These are phyloP conservation scores for Ceratitis capitata DNA, from an alignment of 1,140 invertebrate species.

Conservation along the genomic window DNA sequence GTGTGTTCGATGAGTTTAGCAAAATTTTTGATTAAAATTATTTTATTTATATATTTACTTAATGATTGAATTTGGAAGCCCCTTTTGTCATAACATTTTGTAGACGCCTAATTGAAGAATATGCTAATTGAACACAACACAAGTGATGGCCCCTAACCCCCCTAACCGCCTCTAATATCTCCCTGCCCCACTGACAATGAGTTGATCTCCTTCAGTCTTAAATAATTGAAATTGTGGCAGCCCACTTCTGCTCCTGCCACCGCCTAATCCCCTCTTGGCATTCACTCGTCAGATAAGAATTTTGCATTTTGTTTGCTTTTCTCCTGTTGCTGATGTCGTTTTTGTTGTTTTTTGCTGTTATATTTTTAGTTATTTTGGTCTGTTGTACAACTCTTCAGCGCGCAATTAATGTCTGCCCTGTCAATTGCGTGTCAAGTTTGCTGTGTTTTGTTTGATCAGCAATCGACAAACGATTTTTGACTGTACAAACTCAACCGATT, in stretches of 20 bases:
- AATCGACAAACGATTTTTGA: constrained; percentile 18
- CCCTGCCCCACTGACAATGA: background rate
- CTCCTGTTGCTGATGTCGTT: background rate
- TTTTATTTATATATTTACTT: too few species aligned
- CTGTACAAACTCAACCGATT: background rate
- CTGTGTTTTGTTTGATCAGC: background rate
- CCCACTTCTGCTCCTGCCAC: too few species aligned
- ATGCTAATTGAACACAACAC: background rate
- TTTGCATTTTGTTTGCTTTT: background rate
- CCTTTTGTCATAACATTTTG: too few species aligned
- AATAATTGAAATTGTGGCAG: background rate
- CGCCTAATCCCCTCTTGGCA: background rate
- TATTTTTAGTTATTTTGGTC: too few species aligned
- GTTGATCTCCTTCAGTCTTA: background rate
- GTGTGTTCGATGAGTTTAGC: too few species aligned
- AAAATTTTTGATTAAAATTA: too few species aligned
- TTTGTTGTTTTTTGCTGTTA: background rate
- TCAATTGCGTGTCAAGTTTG: constrained; percentile 23
- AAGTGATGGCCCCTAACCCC: background rate
- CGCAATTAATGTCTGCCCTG: background rate
- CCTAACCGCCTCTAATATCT: background rate
- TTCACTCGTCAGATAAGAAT: background rate
- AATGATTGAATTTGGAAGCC: too few species aligned
- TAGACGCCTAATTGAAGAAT: background rate
- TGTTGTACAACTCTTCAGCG: too few species aligned